Percentiles rank a stretch among this genome's conserved stretches.
Evolutionary conservation across 2,888 invertebrate species (phyloP).

Genomic region (Saturnia japonica): DNA sequence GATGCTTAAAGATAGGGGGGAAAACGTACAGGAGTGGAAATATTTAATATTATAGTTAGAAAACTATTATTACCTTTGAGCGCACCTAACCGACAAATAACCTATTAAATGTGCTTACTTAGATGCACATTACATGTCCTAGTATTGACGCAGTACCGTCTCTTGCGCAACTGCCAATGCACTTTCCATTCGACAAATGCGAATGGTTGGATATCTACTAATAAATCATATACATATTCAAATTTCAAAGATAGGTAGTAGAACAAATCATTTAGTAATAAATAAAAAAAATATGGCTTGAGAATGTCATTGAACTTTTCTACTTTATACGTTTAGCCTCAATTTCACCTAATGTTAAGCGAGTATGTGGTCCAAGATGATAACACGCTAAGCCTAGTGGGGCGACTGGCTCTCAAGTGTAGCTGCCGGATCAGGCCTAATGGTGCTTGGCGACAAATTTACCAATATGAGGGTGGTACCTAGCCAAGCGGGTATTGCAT

Average conservation of each 20-base stretch:
- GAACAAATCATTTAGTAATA: background rate
- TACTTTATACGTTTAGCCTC: too few relatives aligned
- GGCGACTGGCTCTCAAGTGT: too few relatives aligned
- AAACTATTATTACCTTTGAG: background rate
- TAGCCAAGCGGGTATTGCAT: too few relatives aligned
- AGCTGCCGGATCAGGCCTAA: too few relatives aligned
- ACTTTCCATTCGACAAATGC: slow-evolving; percentile 63
- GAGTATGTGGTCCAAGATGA: too few relatives aligned
- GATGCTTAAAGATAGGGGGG: too few relatives aligned
- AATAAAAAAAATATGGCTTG: background rate
- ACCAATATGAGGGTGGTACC: too few relatives aligned
- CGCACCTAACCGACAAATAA: background rate
- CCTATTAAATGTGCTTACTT: slow-evolving; percentile 29
- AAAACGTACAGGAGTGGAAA: background rate
- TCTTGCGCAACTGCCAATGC: slow-evolving; percentile 64
- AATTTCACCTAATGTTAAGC: too few relatives aligned
- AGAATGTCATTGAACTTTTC: background rate
- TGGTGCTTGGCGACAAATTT: too few relatives aligned
- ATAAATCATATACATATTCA: background rate
- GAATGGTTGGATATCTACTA: background rate
- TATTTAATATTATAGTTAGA: background rate
- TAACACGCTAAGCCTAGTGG: too few relatives aligned
- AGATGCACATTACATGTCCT: slow-evolving; percentile 29
- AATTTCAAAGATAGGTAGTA: background rate
- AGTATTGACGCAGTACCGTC: slow-evolving; percentile 28